Base-by-base conservation (phyloP, 2,113 vertebrate species). In the Xyrauchen texanus region DNA sequence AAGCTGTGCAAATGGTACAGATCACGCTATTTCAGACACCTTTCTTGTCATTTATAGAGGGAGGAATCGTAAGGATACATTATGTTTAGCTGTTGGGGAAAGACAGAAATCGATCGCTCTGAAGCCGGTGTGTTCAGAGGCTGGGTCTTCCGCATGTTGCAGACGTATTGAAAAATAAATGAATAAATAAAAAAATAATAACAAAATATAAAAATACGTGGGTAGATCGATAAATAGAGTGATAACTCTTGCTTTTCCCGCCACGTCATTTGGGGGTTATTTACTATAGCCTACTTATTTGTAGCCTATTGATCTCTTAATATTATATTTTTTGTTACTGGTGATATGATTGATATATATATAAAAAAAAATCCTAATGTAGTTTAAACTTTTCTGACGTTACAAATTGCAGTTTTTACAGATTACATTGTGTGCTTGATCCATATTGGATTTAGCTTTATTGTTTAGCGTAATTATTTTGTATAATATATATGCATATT, bases 1-100 rank as follows among this genome's bases (percentile, higher is more conserved):
- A 78, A 8, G 58, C 58, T 62, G 71, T n/a, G n/a, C n/a, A n/a
- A n/a, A n/a, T 46, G 42, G 16, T 46, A 58, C 12, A 62, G 44
- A 49, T 55, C 21, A 8, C 11, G 13, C n/a, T n/a, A 7, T 58
- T 58, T 58, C 7, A 42, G 51, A 74, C 71, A 62, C 6, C 55
- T 47, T n/a, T 4, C n/a, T n/a, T n/a, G n/a, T 44, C 21, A 12
- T 58, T 45, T 72, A 15, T 16, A 6, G 42, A 21, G 15, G 46
- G 58, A 34, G 21, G 11, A 51, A 74, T 51, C 71, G 7, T 58
- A n/a, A 15, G 55, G 55, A 58, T 58, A 34, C 21, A 34, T 34
- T 34, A 7, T 63, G 57, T 49, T 73, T 61, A 55, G 45, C 15
- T 61, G 57, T 21, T 74, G 11, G 11, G n/a, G n/a, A 58, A 34